phyloP scores from a whole-genome alignment of 2,797 vertebrate genomes.

The Hoplostethus atlanticus region DNA sequence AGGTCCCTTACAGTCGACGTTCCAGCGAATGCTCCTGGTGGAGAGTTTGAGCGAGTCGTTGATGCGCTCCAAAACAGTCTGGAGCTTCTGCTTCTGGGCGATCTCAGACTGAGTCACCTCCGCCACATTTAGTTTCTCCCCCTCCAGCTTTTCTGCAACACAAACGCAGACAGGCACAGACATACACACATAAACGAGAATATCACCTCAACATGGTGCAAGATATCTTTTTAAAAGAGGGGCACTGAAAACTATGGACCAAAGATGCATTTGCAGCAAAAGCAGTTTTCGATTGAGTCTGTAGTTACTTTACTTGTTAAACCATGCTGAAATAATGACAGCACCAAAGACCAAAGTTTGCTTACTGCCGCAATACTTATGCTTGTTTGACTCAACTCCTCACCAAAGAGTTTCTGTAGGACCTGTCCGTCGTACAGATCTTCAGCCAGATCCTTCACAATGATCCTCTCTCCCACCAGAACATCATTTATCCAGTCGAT shows the following conservation, averaged over 20 bases:
- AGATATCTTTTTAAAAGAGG: not conserved
- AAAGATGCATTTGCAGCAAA: too few relatives aligned
- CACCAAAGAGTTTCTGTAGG: slow-evolving; percentile 98
- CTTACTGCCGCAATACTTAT: not conserved
- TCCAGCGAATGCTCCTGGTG: slow-evolving; percentile 96
- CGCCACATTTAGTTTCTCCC: slow-evolving; percentile 96
- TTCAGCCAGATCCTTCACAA: slow-evolving; percentile 98
- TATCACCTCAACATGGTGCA: too few relatives aligned
- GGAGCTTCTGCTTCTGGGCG: slow-evolving; percentile 98
- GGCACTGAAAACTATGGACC: too few relatives aligned
- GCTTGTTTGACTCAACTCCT: slow-evolving; percentile 51
- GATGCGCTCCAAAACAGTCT: slow-evolving; percentile 97
- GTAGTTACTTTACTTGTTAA: not conserved
- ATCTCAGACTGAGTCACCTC: slow-evolving; percentile 99
- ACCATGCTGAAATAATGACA: not conserved
- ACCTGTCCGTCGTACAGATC: slow-evolving; percentile 98
- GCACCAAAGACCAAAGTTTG: not conserved
- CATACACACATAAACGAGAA: not conserved
- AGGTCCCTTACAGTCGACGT: slow-evolving; percentile 92
- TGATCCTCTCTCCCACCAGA: slow-evolving; percentile 97
- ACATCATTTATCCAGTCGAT: slow-evolving; percentile 99
- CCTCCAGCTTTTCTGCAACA: slow-evolving; percentile 93
- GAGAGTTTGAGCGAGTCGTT: slow-evolving; percentile 96
- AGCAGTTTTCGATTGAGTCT: not conserved
- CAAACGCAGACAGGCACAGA: not conserved